phyloP scores from a whole-genome alignment of 1,140 invertebrate species.

The Drosophila albomicans region DNA sequence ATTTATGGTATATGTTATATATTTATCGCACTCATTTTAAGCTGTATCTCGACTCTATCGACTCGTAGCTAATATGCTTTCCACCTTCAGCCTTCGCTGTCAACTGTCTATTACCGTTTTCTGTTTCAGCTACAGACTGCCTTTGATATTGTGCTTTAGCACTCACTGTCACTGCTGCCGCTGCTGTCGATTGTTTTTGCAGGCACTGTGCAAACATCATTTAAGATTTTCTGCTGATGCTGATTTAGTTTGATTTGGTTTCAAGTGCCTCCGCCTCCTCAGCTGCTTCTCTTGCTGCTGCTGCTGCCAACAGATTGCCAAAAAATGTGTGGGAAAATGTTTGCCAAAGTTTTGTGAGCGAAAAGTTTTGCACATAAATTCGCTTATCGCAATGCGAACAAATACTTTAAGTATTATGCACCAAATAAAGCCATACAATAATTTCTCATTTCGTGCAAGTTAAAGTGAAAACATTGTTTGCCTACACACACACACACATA shows the following conservation, averaged over 20 bases:
- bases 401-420: constrained; percentile 25
- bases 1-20: too few species aligned
- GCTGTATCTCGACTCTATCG: constrained; percentile 9
- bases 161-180: constrained; percentile 25
- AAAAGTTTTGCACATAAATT: constrained; percentile 76
- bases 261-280: background rate
- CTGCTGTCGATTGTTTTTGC: constrained; percentile 57
- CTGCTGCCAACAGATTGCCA: constrained; percentile 32
- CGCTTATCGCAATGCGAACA: constrained; percentile 58
- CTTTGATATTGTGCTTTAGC: constrained; percentile 44
- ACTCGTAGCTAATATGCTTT: background rate
- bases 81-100: background rate
- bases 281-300: too few species aligned
- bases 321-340: constrained; percentile 32
- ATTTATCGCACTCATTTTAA: background rate
- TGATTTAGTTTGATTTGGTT: constrained; percentile 75
- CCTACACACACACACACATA: too few species aligned
- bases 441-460: constrained; percentile 58
- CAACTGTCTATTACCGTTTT: constrained; percentile 16
- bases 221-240: constrained; percentile 68
- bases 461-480: constrained; percentile 4
- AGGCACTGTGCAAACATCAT: constrained; percentile 58
- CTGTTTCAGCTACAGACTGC: constrained; percentile 36
- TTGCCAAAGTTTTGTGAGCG: constrained; percentile 65
- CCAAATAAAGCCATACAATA: constrained; percentile 47